A percentile compares a stretch with the other conserved stretches of the same genome.
Conservation (phyloP, 2,888 invertebrate species). For the Vannuccia rotundouncinata region DNA sequence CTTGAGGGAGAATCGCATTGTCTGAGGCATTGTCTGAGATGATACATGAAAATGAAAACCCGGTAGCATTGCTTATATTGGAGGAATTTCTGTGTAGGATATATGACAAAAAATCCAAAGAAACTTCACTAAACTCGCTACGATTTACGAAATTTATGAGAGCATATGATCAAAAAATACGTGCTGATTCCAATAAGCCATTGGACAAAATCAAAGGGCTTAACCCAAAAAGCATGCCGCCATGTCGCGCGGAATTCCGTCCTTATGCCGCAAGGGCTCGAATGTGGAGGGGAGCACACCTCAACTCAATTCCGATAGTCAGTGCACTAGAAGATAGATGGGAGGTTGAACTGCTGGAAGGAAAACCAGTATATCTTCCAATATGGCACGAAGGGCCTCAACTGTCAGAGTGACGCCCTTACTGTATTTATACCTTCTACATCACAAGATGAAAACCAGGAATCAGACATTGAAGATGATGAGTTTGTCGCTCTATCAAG, state of each 20-base stretch:
- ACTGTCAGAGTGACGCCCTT: neutral
- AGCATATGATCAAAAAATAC: neutral
- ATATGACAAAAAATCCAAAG: neutral
- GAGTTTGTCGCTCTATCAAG: neutral
- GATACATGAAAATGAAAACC: neutral
- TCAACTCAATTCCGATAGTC: neutral
- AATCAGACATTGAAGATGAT: constrained; percentile 23
- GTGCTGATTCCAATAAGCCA: neutral
- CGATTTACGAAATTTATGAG: constrained; percentile 5
- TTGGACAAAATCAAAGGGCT: neutral
- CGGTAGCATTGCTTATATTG: constrained; percentile 8
- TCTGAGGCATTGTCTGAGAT: constrained; percentile 23
- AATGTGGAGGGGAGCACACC: neutral
- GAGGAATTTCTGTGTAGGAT: constrained; percentile 10
- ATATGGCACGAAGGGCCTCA: constrained; percentile 21
- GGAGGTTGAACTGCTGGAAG: neutral
- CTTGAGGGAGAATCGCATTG: too few species aligned
- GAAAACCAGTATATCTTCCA: neutral
- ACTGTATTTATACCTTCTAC: neutral
- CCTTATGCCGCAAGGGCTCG: neutral
- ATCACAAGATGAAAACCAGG: neutral
- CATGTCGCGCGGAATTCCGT: neutral
- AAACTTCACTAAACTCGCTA: constrained; percentile 17
- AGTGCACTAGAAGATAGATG: constrained; percentile 12
- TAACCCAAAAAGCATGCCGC: neutral